Percentiles rank a stretch among this genome's conserved stretches.
phyloP scores from a whole-genome alignment of 2,888 invertebrate species.

The Malachius bipustulatus region DNA sequence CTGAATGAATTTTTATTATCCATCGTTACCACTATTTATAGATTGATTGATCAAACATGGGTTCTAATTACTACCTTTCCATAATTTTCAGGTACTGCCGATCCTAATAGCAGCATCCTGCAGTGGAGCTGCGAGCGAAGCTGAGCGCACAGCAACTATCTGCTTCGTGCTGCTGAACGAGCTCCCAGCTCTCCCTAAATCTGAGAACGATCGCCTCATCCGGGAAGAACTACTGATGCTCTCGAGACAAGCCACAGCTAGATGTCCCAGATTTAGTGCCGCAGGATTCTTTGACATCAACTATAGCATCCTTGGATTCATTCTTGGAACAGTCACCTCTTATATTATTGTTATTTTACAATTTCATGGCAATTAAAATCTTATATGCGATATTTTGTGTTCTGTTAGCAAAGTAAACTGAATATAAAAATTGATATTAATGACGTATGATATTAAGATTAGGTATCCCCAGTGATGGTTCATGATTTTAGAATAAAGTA shows the following conservation, averaged over 20 bases:
- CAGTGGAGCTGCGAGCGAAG: neutral
- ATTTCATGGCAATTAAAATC: too few relatives aligned
- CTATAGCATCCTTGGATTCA: neutral
- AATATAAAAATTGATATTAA: too few relatives aligned
- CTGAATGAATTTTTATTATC: too few relatives aligned
- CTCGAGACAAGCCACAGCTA: neutral
- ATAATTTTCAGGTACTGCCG: constrained; percentile 1
- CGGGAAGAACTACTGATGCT: neutral
- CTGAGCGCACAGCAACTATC: neutral
- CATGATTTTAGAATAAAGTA: too few relatives aligned
- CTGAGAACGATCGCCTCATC: neutral
- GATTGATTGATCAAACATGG: too few relatives aligned
- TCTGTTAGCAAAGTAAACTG: too few relatives aligned
- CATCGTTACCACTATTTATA: too few relatives aligned
- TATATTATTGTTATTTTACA: neutral
- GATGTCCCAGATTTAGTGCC: neutral
- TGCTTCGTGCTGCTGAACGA: neutral
- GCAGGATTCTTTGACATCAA: constrained; percentile 1
- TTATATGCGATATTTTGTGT: too few relatives aligned
- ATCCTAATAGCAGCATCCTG: neutral
- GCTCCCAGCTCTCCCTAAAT: neutral
- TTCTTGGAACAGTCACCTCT: neutral
- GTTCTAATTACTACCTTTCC: too few relatives aligned
- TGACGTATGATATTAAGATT: too few relatives aligned
- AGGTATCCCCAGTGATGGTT: too few relatives aligned